These are phyloP conservation scores for Heteromurus nitidus DNA, from an alignment of 2,888 invertebrate genomes.

Conservation along the genomic window DNA sequence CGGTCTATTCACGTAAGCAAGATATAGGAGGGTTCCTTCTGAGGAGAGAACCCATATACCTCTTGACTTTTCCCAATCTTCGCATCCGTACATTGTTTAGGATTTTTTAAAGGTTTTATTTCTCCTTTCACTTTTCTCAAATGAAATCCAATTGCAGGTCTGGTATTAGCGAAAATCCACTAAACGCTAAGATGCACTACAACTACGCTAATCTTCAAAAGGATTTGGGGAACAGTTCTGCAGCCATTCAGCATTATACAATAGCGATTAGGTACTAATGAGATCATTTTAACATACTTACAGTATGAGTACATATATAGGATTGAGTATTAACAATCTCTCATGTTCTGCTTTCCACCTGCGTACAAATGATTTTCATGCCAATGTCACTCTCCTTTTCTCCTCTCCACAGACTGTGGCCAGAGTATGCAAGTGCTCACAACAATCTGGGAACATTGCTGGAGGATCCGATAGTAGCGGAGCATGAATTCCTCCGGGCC, in stretches of 20 bases:
- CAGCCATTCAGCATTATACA: slow-evolving; percentile 86
- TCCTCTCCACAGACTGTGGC: slow-evolving; percentile 83
- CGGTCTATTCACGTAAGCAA: slow-evolving; percentile 77
- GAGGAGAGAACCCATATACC: too few relatives aligned
- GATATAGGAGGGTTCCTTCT: too few relatives aligned
- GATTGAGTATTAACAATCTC: too few relatives aligned
- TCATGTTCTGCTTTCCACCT: too few relatives aligned
- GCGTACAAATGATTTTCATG: slow-evolving; percentile 75
- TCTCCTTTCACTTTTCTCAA: too few relatives aligned
- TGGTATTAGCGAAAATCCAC: slow-evolving; percentile 85
- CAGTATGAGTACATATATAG: too few relatives aligned
- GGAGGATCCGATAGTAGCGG: slow-evolving; percentile 80
- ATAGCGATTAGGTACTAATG: slow-evolving; percentile 84
- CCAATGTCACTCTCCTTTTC: background rate
- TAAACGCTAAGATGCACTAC: slow-evolving; percentile 93
- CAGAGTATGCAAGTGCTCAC: slow-evolving; percentile 89
- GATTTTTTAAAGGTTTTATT: too few relatives aligned
- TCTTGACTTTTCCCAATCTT: too few relatives aligned
- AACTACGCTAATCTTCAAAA: slow-evolving; percentile 91
- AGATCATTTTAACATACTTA: background rate
- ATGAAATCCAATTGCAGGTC: too few relatives aligned
- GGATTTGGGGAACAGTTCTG: slow-evolving; percentile 83
- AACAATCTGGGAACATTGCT: slow-evolving; percentile 91
- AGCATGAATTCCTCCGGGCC: slow-evolving; percentile 85
- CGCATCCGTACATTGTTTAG: too few relatives aligned